These are phyloP conservation scores for Eolophus roseicapilla DNA, from an alignment of 2,113 vertebrate species.

Conservation along the genomic window DNA sequence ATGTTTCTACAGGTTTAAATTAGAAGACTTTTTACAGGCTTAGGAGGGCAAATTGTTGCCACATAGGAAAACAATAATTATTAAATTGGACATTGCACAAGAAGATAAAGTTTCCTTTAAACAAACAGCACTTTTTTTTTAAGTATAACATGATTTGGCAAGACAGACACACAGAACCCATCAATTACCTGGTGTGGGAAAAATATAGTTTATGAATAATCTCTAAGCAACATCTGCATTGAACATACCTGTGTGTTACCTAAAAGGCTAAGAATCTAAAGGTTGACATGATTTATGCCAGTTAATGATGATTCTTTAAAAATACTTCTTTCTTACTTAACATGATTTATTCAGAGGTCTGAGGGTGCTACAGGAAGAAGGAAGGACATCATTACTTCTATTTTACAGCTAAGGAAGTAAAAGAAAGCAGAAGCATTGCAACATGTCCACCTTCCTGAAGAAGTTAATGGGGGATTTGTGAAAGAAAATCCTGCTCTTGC, in stretches of 20 bases:
- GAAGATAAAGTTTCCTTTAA: background rate
- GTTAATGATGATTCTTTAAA: background rate
- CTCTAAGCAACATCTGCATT: background rate
- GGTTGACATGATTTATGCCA: background rate
- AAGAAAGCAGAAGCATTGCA: background rate
- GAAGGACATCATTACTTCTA: background rate
- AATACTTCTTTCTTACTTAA: background rate
- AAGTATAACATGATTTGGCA: background rate
- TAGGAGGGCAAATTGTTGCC: background rate
- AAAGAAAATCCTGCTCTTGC: background rate
- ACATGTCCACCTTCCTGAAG: background rate
- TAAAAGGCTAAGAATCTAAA: background rate
- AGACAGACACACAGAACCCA: background rate
- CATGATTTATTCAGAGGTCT: background rate
- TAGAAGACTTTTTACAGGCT: conserved; percentile 15
- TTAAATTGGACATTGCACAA: background rate
- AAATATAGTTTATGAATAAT: conserved; percentile 20
- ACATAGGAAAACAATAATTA: conserved; percentile 28
- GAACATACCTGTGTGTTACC: background rate
- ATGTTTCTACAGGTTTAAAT: conserved; percentile 8
- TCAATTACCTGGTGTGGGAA: background rate
- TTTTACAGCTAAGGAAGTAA: background rate
- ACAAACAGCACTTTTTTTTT: background rate
- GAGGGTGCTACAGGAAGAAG: background rate
- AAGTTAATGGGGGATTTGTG: background rate